These are phyloP conservation scores for Chaetophractus vellerosus DNA, from an alignment of 2,797 vertebrate species.

Conservation along the genomic window DNA sequence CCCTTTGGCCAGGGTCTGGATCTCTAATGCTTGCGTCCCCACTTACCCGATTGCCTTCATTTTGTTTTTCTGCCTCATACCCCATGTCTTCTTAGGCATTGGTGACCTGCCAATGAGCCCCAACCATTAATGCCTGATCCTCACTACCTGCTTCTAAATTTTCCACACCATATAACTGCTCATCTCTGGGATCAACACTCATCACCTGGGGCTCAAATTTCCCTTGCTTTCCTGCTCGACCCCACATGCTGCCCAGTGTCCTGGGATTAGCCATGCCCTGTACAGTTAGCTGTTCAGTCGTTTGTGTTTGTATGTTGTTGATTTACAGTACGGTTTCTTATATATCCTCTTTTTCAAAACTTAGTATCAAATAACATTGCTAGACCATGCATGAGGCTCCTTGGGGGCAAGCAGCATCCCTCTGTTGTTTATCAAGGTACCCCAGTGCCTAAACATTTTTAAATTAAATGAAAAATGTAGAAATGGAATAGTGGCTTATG, in stretches of 20 bases:
- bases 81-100: background rate
- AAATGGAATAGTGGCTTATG: background rate
- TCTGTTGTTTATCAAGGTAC: background rate
- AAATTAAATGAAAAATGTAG: constrained; percentile 6
- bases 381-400: background rate
- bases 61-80: background rate
- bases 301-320: background rate
- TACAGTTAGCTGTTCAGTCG: background rate
- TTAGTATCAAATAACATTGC: background rate
- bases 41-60: background rate
- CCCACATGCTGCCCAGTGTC: background rate
- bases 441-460: background rate
- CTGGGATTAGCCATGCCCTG: background rate
- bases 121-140: background rate
- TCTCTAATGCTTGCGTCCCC: background rate
- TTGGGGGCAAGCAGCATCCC: background rate
- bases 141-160: background rate
- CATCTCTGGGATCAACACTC: background rate
- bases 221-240: background rate
- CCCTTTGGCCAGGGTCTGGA: background rate
- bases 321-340: background rate
- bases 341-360: background rate
- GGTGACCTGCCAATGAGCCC: background rate
- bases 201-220: background rate
- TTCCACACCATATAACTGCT: background rate